Evolutionary conservation across 1,140 invertebrate genomes (phyloP), one percentile per base, ranked within the genome.

Genomic region (Drosophila ercepeae): DNA sequence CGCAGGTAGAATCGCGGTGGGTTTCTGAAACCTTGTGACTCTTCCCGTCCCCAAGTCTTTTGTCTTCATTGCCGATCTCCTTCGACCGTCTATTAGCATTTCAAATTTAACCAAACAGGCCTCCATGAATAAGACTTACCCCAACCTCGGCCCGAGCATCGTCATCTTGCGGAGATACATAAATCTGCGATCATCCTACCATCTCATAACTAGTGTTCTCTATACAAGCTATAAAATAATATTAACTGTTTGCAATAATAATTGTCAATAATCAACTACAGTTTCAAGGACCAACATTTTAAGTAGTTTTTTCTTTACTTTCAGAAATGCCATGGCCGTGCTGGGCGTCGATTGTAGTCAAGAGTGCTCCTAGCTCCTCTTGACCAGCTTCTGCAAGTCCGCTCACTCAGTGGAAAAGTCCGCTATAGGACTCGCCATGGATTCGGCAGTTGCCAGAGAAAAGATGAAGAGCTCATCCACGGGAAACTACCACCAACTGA

Each of bases 51-150:
- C 39, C 13, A 27, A 8, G 29, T 7, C 63, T 65, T 71, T 75
- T 67, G 36, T 58, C 51, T 64, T 73, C 49, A 49, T 61, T 50
- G 42, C 57, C 32, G 32, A 44, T 59, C 55, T 27, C 46, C 74
- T 74, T 70, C 53, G 76, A n/a, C 34, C 64, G 50, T 61, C 53
- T 70, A 81, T 81, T 86, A 82, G 76, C 75, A 86, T 82, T 86
- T 86, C 64, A 81, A 83, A 82, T 75, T 51, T 45, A 51, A 29
- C 41, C 57, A 60, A 53, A 74, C 69, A 53, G 29, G 9, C 9
- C 29, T n/a, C 29, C 21, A 21, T 21, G 21, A 4, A n/a, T n/a
- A n/a, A n/a, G n/a, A n/a, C n/a, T 21, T 4, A 4, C 4, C 4
- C 21, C 21, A 21, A 2, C 21, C 2, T 21, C 21, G 21, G 2